Evolutionary conservation across 1,140 invertebrate species (phyloP), one percentile per base, ranked within the genome.

Genomic region (Lordiphosa mommai): DNA sequence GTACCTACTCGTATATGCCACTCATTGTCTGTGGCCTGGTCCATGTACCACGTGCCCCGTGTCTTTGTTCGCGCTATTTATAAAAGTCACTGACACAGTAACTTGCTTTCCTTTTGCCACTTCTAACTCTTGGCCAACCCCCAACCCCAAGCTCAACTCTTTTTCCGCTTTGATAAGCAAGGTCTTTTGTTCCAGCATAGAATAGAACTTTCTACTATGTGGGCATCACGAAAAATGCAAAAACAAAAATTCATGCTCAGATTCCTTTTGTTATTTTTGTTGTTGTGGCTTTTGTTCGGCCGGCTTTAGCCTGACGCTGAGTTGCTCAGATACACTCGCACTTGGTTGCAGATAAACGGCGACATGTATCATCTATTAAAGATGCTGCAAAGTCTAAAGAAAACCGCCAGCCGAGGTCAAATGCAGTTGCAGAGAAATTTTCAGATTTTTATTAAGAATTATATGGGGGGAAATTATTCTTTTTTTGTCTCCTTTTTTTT

Each of bases 161-260:
- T 82, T 84, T 82, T 82, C 76, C 76, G 77, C 76, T 84, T 82
- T 82, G 76, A 84, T 82, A 82, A 72, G 72, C 76, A 82, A 69
- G 67, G 72, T 67, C 76, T 82, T 77, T 82, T 82, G 76, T 82
- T 80, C 76, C 76, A 63, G 0, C 36, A 13, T n/a, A 41, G 57
- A 30, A 40, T 46, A 46, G 50, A 72, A 67, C 51, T 77, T 77
- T 77, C 60, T 66, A 70, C 56, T 61, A 71, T 79, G 65, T 79
- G 56, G 65, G 57, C 57, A 59, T 60, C 20, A 20, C 20, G 20
- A 2, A 20, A 20, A 20, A 20, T 20, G 20, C 20, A 37, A 67
- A 51, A 58, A 29, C 20, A 61, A 59, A 70, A 68, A 72, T 61
- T 71, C 67, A 57, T 72, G 58, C 37, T 67, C 49, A 77, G 56